Evolutionary conservation across 2,888 invertebrate species (phyloP), one percentile per base, ranked within the genome.

Genomic region (Phyllotreta striolata): DNA sequence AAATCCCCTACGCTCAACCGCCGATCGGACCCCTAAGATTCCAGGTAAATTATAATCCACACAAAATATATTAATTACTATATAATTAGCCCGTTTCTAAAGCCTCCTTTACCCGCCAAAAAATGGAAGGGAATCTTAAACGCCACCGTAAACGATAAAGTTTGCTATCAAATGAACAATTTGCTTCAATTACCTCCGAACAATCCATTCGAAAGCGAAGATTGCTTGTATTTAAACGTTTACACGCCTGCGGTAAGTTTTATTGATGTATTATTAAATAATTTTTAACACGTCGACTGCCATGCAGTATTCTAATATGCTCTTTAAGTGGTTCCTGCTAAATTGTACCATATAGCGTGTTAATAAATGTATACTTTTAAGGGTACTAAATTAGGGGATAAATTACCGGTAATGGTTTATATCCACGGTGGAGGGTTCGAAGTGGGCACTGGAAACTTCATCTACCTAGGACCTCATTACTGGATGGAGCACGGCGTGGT

Each of bases 371-470:
- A 9, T 34, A 8, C 3, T 55, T 34, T 12, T 10, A 10, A 39
- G 58, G 64, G 60, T 44, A 66, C 67, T 7, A 58, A 37, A 65
- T 64, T 49, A 13, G 58, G 62, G 0, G 12, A 67, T 13, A 54
- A 70, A 6, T 61, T 80, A 52, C 80, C 82, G 12, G 82, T 82
- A 0, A 72, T 82, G 63, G 74, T 81, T 9, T 78, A 74, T 63
- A 76, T 82, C 51, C 80, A 82, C 65, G 81, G 81, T 1, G 82
- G 82, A 6, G 80, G 77, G 5, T 82, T 79, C 66, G 76, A 78
- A 65, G 70, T 69, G 24, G 81, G 82, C 1, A 62, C 71, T n/a
- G 76, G 76, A 3, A 54, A 44, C 41, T 74, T 71, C 40, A n/a
- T n/a, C n/a, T n/a, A n/a, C n/a, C n/a, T n/a, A n/a, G 80, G 80